Evolutionary conservation across 2,888 invertebrate genomes (phyloP).

Genomic region (Teleogryllus oceanicus): DNA sequence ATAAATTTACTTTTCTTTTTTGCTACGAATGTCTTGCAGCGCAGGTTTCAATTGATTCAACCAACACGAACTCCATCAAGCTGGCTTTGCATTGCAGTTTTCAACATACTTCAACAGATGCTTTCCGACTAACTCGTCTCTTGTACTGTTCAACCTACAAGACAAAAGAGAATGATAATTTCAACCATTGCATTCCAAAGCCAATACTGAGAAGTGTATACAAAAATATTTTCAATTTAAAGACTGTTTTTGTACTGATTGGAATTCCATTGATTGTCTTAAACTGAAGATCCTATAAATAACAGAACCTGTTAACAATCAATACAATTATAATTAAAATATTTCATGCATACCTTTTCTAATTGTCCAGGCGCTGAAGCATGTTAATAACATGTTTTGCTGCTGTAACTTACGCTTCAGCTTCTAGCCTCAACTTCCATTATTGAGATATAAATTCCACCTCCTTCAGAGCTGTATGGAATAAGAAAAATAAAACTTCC

Average conservation of each 20-base stretch:
- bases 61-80: conserved; percentile 91
- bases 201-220: background rate
- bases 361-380: conserved; percentile 93
- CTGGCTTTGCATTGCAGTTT: conserved; percentile 98
- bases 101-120: conserved; percentile 89
- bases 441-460: background rate
- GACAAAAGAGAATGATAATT: background rate
- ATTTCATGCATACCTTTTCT: conserved; percentile 64
- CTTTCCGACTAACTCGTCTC: conserved; percentile 69
- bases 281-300: too few species aligned
- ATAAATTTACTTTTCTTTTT: conserved; percentile 62
- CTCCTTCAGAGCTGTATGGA: too few species aligned
- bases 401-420: conserved; percentile 72
- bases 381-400: conserved; percentile 85
- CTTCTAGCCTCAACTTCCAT: conserved; percentile 55
- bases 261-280: background rate
- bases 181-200: background rate
- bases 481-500: too few species aligned
- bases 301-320: too few species aligned
- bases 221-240: background rate
- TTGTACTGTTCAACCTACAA: conserved; percentile 70
- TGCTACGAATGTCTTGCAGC: conserved; percentile 70
- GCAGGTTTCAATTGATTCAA: conserved; percentile 85
- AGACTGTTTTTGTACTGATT: background rate
- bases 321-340: background rate